A percentile compares a stretch with the other conserved stretches of the same genome.
Conservation (phyloP, 2,888 invertebrate genomes). For the Cylindroiulus punctatus region DNA sequence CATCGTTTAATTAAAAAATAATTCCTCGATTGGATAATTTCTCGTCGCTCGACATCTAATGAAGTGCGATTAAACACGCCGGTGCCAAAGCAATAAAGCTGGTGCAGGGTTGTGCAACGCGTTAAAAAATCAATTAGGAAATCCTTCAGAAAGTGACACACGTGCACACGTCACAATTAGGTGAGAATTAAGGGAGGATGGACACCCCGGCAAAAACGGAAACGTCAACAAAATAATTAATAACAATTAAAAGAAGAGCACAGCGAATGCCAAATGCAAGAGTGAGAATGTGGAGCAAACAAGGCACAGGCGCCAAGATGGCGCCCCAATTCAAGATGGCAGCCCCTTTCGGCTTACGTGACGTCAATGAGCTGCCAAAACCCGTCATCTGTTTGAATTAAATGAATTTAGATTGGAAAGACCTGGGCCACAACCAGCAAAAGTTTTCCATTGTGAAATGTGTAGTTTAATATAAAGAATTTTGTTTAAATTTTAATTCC, state of each 20-base stretch:
- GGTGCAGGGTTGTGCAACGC: slow-evolving; percentile 42
- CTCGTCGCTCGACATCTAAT: slow-evolving; percentile 42
- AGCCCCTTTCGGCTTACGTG: not conserved
- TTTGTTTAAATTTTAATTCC: no score
- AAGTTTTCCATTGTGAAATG: no score
- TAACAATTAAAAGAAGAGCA: slow-evolving; percentile 31
- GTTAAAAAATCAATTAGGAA: slow-evolving; percentile 34
- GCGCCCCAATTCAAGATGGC: slow-evolving; percentile 27
- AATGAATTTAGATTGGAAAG: no score
- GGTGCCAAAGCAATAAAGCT: slow-evolving; percentile 35
- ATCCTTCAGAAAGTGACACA: slow-evolving; percentile 38
- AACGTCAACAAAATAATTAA: slow-evolving; percentile 42
- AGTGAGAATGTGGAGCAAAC: slow-evolving; percentile 2
- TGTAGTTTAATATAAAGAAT: no score
- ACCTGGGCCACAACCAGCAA: no score
- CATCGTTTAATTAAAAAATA: slow-evolving; percentile 34
- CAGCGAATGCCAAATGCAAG: not conserved
- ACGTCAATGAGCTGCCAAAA: no score
- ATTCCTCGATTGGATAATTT: slow-evolving; percentile 29
- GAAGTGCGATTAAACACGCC: slow-evolving; percentile 42
- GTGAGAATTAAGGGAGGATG: slow-evolving; percentile 34
- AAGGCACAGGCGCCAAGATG: not conserved
- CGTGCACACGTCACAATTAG: slow-evolving; percentile 34
- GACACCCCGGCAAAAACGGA: not conserved
- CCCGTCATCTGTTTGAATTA: no score